Conservation (phyloP, 2,797 vertebrate genomes). For the Alfaro cultratus region DNA sequence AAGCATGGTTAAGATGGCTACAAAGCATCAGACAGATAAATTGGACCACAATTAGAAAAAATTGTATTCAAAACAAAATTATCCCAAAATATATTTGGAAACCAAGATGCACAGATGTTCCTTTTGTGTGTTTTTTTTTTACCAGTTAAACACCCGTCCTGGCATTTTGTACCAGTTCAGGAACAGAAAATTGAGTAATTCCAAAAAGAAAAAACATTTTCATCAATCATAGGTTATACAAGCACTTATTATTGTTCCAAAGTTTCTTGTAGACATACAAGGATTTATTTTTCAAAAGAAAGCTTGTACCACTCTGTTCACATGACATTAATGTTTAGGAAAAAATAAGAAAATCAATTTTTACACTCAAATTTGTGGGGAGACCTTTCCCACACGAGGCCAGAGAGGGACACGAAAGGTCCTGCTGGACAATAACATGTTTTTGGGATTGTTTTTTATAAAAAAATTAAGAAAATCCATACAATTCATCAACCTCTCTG, state of each 20-base stretch:
- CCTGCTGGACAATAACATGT: not conserved
- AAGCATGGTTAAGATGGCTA: not conserved
- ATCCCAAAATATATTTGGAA: not conserved
- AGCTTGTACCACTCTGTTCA: not conserved
- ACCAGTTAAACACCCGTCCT: not conserved
- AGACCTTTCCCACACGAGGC: not conserved
- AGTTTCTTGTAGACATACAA: not conserved
- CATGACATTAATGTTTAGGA: not conserved
- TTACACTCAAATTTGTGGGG: not conserved
- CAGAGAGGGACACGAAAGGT: not conserved
- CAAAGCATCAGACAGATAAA: not conserved
- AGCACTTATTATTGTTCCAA: not conserved
- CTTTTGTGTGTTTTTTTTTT: not conserved
- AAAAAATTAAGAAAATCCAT: not conserved
- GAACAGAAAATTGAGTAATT: not conserved
- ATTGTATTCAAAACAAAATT: not conserved
- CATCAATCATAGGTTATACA: not conserved
- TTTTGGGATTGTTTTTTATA: not conserved
- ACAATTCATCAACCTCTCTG: not conserved
- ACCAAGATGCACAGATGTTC: not conserved
- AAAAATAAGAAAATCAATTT: not conserved
- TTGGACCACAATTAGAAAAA: not conserved
- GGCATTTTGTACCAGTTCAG: not conserved
- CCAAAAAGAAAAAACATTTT: not conserved
- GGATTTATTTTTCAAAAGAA: not conserved